Evolutionary conservation across 2,888 invertebrate species (phyloP), one percentile per base, ranked within the genome.

Genomic region (Hemithea aestivaria): DNA sequence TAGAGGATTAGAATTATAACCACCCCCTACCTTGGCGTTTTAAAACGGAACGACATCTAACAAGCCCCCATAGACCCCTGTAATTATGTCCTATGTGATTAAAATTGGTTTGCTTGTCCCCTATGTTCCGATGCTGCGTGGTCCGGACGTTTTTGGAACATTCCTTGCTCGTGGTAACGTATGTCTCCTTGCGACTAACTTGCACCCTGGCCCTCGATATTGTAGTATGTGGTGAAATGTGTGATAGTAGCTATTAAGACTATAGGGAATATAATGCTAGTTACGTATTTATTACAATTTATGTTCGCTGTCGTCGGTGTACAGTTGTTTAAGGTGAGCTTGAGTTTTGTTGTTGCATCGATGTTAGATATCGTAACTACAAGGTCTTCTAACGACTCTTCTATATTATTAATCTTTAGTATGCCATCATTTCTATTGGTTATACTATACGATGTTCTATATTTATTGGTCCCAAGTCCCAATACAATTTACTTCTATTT

Each of bases 261-360:
- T 78, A 98, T 98, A 91, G 98, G 98, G 89, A 99, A 99, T 93
- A 99, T 99, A 89, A 97, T 99, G 94, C 92, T 99, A 93, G 99
- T 99, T 89, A 99, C 99, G 84, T 97, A 97, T 91, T 95, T 99
- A 87, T 96, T 99, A 87, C 96, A 98, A 93, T 99, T 99, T 92
- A 99, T 99, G 98, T 99, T 99, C 89, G 98, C 99, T 89, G 98
- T 98, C 87, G 99, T 99, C 88, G 99, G 99, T 90, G 99, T 99
- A 87, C 99, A 99, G 91, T 93, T 99, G 69, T 99, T 99, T 91
- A 99, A 99, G 94, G 96, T 96, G 92, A 92, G 89, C 81, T 60
- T 48, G 25, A 20, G 20, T 27, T 31, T 35, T 16, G 33, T 33
- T 35, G 12, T 32, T 16, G 41, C 35, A 28, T 41, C 32, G 22